phyloP scores from a whole-genome alignment of 2,797 vertebrate genomes.

The Pteronotus mesoamericanus region DNA sequence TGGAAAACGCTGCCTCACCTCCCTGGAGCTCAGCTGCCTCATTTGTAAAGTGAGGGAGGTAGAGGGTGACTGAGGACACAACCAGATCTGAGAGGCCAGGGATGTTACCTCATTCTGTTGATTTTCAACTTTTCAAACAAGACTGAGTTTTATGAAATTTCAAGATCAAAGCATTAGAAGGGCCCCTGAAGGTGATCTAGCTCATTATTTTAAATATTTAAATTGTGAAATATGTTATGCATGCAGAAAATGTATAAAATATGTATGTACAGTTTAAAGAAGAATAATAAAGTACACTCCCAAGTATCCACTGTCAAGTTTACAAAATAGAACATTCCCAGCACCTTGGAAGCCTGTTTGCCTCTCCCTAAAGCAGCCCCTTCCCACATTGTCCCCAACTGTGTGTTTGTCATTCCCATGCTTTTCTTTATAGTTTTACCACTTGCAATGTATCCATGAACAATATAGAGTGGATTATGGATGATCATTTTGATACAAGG shows the following conservation, averaged over 20 bases:
- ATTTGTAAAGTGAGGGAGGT: not conserved
- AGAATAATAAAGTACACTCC: not conserved
- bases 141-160: not conserved
- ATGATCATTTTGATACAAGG: not conserved
- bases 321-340: not conserved
- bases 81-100: not conserved
- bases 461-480: not conserved
- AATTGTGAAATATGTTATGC: not conserved
- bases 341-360: not conserved
- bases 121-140: constrained; percentile 8
- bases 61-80: not conserved
- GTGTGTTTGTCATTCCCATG: not conserved
- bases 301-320: not conserved
- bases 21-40: not conserved
- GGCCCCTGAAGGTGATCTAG: not conserved
- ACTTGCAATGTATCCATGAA: not conserved
- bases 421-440: constrained; percentile 1
- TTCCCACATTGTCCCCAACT: not conserved
- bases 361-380: not conserved
- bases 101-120: not conserved
- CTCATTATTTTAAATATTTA: constrained; percentile 30
- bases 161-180: not conserved
- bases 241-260: not conserved
- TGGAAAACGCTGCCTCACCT: not conserved
- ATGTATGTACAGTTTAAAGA: not conserved